Evolutionary conservation across 2,113 vertebrate species (phyloP).

Genomic region (Gasterosteus nipponicus): DNA sequence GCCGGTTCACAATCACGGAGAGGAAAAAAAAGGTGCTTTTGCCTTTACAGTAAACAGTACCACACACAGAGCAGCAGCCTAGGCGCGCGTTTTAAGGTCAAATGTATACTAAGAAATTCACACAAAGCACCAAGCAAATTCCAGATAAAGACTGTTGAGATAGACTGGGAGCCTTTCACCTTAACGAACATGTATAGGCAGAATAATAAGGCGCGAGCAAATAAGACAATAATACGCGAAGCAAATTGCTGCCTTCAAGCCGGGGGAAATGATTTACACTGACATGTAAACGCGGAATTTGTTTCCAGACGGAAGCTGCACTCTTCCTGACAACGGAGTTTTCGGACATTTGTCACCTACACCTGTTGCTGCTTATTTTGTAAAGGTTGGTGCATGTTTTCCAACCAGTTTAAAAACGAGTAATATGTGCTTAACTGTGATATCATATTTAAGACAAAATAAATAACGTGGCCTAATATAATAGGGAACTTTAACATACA

Average conservation of each 20-base stretch:
- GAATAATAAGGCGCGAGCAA: background rate
- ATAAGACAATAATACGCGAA: background rate
- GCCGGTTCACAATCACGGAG: slow-evolving; percentile 21
- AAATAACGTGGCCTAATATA: background rate
- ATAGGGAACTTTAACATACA: background rate
- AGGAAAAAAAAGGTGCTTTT: background rate
- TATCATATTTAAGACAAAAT: background rate
- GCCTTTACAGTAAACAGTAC: background rate
- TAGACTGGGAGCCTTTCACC: background rate
- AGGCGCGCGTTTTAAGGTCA: background rate
- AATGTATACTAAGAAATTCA: background rate
- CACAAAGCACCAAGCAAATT: background rate
- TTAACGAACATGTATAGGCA: background rate
- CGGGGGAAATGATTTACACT: slow-evolving; percentile 51
- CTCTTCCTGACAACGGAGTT: slow-evolving; percentile 15
- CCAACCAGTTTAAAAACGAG: background rate
- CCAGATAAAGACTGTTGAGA: background rate
- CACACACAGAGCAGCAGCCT: background rate
- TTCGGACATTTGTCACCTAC: slow-evolving; percentile 12
- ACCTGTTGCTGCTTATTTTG: too few species aligned
- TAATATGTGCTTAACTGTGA: background rate
- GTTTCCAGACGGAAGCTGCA: slow-evolving; percentile 46
- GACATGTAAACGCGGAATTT: slow-evolving; percentile 64
- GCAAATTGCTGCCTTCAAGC: slow-evolving; percentile 1
- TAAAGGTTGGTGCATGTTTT: background rate